Percentiles rank a stretch among this genome's conserved stretches.
Evolutionary conservation across 2,113 vertebrate genomes (phyloP).

Genomic region (Salvelinus namaycush): DNA sequence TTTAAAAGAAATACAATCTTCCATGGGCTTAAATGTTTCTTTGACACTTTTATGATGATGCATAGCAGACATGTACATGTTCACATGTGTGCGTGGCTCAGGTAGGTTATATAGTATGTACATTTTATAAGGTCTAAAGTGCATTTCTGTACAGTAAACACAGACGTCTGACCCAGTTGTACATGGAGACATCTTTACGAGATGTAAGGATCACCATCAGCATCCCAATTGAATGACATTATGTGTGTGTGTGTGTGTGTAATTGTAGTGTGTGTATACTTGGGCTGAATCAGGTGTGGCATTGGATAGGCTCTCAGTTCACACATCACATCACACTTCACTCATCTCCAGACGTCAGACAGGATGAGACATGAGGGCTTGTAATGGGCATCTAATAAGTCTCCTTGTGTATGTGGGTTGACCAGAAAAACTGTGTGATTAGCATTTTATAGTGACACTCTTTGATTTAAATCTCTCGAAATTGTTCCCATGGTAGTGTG

Average conservation of each 20-base stretch:
- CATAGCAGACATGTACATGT: neutral
- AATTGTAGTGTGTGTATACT: neutral
- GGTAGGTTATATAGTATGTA: neutral
- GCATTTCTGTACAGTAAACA: neutral
- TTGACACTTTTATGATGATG: neutral
- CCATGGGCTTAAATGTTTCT: neutral
- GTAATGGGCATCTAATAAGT: slow-evolving; percentile 3
- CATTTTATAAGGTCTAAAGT: neutral
- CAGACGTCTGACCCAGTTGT: neutral
- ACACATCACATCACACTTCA: neutral
- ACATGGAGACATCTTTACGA: neutral
- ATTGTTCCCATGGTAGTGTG: neutral
- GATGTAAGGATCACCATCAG: neutral
- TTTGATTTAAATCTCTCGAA: neutral
- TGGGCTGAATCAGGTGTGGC: neutral
- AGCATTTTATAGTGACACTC: neutral
- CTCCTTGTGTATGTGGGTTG: neutral
- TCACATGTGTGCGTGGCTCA: neutral
- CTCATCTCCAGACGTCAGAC: slow-evolving; percentile 24
- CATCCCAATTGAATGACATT: too few relatives aligned
- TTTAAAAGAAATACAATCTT: neutral
- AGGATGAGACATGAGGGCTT: slow-evolving; percentile 40
- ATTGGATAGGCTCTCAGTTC: neutral
- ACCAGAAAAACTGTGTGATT: neutral
- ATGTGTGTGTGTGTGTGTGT: too few relatives aligned